Conservation (phyloP, 1,140 invertebrate species). For the Drosophila grimshawi region DNA sequence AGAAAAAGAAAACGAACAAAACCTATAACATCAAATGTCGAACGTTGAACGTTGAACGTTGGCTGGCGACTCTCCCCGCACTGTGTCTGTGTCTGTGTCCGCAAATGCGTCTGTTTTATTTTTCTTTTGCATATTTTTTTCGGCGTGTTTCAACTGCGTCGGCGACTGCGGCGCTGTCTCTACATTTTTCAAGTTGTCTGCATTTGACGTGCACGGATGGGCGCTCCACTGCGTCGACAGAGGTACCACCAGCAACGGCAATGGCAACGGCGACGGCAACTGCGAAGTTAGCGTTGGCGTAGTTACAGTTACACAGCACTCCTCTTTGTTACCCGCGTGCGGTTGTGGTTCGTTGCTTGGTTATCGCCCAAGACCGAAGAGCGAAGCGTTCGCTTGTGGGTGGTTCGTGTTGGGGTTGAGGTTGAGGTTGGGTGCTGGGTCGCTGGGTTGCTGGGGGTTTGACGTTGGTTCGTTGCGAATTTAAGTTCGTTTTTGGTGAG, state of each 20-base stretch:
- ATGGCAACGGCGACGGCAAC: constrained; percentile 15
- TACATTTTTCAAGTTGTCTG: constrained; percentile 83
- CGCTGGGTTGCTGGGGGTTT: background rate
- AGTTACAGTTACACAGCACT: constrained; percentile 64
- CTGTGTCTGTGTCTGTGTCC: background rate
- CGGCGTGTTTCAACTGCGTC: constrained; percentile 75
- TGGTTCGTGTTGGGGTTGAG: background rate
- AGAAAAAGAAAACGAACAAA: constrained; percentile 1
- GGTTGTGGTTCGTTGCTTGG: constrained; percentile 82
- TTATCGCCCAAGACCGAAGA: constrained; percentile 61
- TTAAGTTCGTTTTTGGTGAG: constrained; percentile 69
- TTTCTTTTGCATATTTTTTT: constrained; percentile 83
- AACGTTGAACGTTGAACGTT: constrained; percentile 53
- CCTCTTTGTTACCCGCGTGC: constrained; percentile 35
- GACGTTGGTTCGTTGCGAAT: constrained; percentile 39
- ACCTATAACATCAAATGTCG: constrained; percentile 79
- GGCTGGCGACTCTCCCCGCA: constrained; percentile 27
- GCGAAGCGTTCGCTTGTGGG: background rate
- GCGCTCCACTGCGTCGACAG: constrained; percentile 71
- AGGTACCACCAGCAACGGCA: constrained; percentile 12
- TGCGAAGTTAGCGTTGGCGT: constrained; percentile 64
- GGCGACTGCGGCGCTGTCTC: constrained; percentile 74
- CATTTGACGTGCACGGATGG: constrained; percentile 81
- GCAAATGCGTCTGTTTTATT: constrained; percentile 81
- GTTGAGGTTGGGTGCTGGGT: background rate